Base-by-base conservation (phyloP, 2,888 invertebrate genomes). In the Gerris lacustris region DNA sequence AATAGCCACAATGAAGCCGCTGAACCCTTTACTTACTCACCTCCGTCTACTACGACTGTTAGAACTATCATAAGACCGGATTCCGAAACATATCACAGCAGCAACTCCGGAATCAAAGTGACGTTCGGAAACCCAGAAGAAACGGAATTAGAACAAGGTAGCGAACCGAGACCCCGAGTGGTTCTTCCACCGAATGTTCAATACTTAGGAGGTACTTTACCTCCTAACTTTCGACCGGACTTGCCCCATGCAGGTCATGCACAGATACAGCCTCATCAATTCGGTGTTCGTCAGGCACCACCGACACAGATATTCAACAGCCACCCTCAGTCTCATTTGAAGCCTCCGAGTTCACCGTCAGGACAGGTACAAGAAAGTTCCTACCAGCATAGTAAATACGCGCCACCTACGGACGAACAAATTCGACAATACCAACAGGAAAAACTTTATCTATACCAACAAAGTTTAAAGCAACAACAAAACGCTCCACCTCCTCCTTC, bases 31-130 rank as follows among this genome's bases (percentile, higher is more conserved):
- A 81, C 80, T 1, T 71, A 74, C 7, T 79, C 85, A 2, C 83
- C 87, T 4, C 85, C 86, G 67, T 86, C 87, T 72, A 87, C 89
- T 0, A 94, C 94, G 0, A 93, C 93, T 0, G 80, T 92, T 69
- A 83, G 93, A 78, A 89, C 93, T 0, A 88, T 94, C 63, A 93
- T 94, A 69, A 88, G 90, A 76, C 93, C 93, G 0, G 93, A 93
- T 77, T 92, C 92, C 4, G 92, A 93, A 80, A 84, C 87, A 15
- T 92, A 89, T 76, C 91, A 92, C 76, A 80, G 77, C 73, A 15
- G 55, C 15, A 15, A 15, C 9, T 89, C 89, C 75, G 91, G 90
- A 69, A 88, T 93, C 2, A 89, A 88, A 77, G 88, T 93, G 1
- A 91, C 92, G 6, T 93, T 93, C 76, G 92, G 91, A 0, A 86